A percentile compares a stretch with the other conserved stretches of the same genome.
These are phyloP conservation scores for Sinotaia quadrata DNA, from an alignment of 2,888 invertebrate species.

Conservation along the genomic window DNA sequence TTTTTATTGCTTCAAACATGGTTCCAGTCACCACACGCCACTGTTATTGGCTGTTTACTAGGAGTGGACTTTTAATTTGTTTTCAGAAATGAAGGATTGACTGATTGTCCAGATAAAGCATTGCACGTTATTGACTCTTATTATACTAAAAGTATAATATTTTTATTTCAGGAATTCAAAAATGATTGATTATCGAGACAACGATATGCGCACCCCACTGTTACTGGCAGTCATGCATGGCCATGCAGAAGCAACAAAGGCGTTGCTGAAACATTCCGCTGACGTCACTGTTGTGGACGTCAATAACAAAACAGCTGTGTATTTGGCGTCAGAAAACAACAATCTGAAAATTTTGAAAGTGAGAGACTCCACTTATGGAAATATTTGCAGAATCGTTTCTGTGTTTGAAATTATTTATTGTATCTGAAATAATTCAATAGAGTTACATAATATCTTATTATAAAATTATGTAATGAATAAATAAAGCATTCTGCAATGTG, in stretches of 20 bases:
- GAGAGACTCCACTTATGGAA: no score
- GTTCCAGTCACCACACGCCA: no score
- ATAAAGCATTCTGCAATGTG: no score
- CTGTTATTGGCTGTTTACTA: background rate
- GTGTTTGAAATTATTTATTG: no score
- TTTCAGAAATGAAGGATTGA: background rate
- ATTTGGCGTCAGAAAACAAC: constrained; percentile 72
- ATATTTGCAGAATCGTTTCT: no score
- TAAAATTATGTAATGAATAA: no score
- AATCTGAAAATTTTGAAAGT: constrained; percentile 70
- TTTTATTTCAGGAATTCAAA: constrained; percentile 58
- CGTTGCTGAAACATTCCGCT: constrained; percentile 69
- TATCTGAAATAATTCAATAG: no score
- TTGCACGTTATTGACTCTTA: no score
- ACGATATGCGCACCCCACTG: constrained; percentile 73
- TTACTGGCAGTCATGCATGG: constrained; percentile 72
- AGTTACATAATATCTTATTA: no score
- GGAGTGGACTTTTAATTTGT: background rate
- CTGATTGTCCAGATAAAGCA: no score
- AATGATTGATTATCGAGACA: constrained; percentile 71
- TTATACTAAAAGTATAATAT: background rate
- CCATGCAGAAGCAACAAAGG: constrained; percentile 67
- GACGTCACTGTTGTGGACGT: constrained; percentile 71
- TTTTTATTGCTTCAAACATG: no score
- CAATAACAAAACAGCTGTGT: constrained; percentile 73